Conservation (phyloP, 2,113 vertebrate species). For the Gnathonemus echidnorhynchus region DNA sequence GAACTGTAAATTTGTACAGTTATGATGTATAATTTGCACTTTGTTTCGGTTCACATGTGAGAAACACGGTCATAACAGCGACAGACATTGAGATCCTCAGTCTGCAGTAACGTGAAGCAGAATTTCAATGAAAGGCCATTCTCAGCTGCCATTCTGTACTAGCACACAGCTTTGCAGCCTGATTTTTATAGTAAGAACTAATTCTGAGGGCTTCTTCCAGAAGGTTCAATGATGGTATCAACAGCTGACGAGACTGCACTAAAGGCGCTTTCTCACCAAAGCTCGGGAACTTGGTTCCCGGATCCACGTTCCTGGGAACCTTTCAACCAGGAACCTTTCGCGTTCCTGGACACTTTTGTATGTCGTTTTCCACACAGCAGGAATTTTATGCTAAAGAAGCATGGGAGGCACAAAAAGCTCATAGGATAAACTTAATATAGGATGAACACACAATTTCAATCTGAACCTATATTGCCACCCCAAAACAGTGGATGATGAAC, state of each 20-base stretch:
- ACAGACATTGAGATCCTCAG: not conserved
- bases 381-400: not conserved
- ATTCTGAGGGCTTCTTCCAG: not conserved
- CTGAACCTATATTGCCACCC: not conserved
- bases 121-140: not conserved
- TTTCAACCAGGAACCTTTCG: not conserved
- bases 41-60: not conserved
- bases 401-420: not conserved
- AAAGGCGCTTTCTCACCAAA: not conserved
- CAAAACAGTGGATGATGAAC: not conserved
- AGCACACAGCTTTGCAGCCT: not conserved
- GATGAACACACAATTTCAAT: not conserved
- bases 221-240: not conserved
- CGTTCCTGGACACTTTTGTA: not conserved
- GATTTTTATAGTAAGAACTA: not conserved
- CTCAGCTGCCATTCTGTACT: not conserved
- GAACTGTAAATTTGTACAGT: conserved; percentile 21
- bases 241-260: not conserved
- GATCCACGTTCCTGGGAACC: not conserved
- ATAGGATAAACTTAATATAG: not conserved
- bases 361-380: not conserved
- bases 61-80: not conserved
- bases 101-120: not conserved
- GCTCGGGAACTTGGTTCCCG: not conserved
- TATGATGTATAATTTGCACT: not conserved